A percentile compares a stretch with the other conserved stretches of the same genome.
These are phyloP conservation scores for Mormoops blainvillei DNA, from an alignment of 2,113 vertebrate genomes.

Conservation along the genomic window DNA sequence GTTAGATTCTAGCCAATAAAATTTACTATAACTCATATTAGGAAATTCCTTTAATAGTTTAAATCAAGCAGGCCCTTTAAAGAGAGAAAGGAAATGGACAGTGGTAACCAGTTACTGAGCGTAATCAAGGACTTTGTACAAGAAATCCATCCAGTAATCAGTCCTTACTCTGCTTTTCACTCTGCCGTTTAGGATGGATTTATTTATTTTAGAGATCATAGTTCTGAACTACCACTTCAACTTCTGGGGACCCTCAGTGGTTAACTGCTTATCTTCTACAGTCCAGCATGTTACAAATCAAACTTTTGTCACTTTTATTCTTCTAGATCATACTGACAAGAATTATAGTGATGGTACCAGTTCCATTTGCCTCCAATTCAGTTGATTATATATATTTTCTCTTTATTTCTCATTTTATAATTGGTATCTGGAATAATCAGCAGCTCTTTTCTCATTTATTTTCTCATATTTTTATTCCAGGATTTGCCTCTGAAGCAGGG, in stretches of 20 bases:
- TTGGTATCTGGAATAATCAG: conserved; percentile 91
- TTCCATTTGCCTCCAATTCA: conserved; percentile 83
- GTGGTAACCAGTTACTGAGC: conserved; percentile 22
- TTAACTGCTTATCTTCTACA: not conserved
- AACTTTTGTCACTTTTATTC: conserved; percentile 35
- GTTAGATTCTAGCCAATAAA: not conserved
- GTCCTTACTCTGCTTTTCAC: not conserved
- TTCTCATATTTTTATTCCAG: conserved; percentile 99
- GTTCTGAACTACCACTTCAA: conserved; percentile 14
- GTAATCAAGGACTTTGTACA: conserved; percentile 4
- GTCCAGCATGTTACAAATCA: not conserved
- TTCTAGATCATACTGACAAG: conserved; percentile 46
- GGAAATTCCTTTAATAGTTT: not conserved
- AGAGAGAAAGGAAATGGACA: conserved; percentile 3
- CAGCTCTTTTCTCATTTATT: conserved; percentile 98
- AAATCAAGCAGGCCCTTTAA: conserved; percentile 25
- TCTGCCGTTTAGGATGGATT: not conserved
- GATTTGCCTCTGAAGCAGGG: conserved; percentile 99
- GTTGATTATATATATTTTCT: conserved; percentile 78
- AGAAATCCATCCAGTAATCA: conserved; percentile 1
- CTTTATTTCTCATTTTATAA: conserved; percentile 86
- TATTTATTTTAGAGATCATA: conserved; percentile 14
- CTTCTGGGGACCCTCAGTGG: not conserved
- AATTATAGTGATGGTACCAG: conserved; percentile 80
- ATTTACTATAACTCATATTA: not conserved